Base-by-base conservation (phyloP, 2,797 vertebrate genomes). In the Melanotaenia boesemani region DNA sequence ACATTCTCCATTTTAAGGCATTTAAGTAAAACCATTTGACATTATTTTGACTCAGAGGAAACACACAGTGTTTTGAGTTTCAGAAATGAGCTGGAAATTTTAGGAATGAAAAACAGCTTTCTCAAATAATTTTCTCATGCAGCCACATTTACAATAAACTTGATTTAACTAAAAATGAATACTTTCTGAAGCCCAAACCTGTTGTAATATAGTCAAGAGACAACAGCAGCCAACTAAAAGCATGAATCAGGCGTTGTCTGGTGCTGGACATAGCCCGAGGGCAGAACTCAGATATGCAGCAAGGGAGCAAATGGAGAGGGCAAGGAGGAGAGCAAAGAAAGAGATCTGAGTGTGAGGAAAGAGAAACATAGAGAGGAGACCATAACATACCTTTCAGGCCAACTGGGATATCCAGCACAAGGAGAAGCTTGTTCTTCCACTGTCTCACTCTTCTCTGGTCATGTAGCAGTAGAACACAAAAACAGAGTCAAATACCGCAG, bases 191-290 rank as follows among this genome's bases (percentile, higher is more conserved):
- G 59, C 36, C 56, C 57, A 9, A 72, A 70, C 62, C 54, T 61
- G 61, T 32, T 62, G 66, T 46, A 34, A 34, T 32, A 37, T 36
- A 16, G 26, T 85, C 82, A 85, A 71, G 86, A 81, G 80, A 86
- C 41, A 57, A 16, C 70, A 63, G 72, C 46, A 41, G 82, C 67
- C 62, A 26, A 77, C 63, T 39, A 10, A 54, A 46, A 63, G 75
- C 79, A 90, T 90, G 86, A 92, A 92, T 92, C 85, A 86, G 85
- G 83, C 72, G 74, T 80, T 91, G 86, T 90, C 79, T 86, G 79
- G 77, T 30, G 67, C 71, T 84, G 87, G 84, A 82, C 81, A 67
- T 73, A n/a, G 84, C 91, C 87, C 3, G 67, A 59, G 84, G 90
- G 86, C 81, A 79, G 34, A 15, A 72, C 86, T 85, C 80, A 77